A percentile compares a stretch with the other conserved stretches of the same genome.
phyloP scores from a whole-genome alignment of 2,113 vertebrate genomes.

The Zosterops hypoxanthus region DNA sequence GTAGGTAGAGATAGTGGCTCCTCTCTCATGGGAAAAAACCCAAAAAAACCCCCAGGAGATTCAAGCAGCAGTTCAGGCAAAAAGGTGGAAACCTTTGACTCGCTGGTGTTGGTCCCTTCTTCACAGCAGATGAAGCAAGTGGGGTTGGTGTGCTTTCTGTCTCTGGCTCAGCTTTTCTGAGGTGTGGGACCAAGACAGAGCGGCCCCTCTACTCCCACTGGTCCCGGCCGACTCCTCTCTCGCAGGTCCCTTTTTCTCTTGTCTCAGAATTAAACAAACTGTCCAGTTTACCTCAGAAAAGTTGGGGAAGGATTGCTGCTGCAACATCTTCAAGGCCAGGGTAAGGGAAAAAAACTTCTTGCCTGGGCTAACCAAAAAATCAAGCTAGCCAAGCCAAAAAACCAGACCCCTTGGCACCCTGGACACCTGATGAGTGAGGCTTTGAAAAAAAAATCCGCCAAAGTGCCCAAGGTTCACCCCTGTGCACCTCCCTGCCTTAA shows the following conservation, averaged over 20 bases:
- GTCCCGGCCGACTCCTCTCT: accelerated
- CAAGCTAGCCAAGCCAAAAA: not conserved
- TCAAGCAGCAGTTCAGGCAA: not conserved
- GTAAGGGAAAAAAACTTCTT: not conserved
- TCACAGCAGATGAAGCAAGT: not conserved
- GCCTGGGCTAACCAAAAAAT: not conserved
- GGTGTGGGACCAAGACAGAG: accelerated
- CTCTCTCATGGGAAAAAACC: not conserved
- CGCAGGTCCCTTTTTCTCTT: not conserved
- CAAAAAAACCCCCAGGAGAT: not conserved
- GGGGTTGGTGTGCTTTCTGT: not conserved
- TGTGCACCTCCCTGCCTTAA: not conserved
- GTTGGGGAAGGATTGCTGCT: not conserved
- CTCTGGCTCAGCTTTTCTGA: accelerated
- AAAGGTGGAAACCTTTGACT: not conserved
- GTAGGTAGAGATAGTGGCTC: not conserved
- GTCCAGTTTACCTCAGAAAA: not conserved
- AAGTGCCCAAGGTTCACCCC: not conserved
- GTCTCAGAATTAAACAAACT: not conserved
- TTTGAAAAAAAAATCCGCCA: not conserved
- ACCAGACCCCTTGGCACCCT: accelerated
- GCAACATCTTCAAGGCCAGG: not conserved
- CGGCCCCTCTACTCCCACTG: accelerated
- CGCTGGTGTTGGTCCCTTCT: not conserved
- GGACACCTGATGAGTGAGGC: not conserved